Evolutionary conservation across 2,888 invertebrate genomes (phyloP), one percentile per base, ranked within the genome.

Genomic region (Hydrotaea cyrtoneurina): DNA sequence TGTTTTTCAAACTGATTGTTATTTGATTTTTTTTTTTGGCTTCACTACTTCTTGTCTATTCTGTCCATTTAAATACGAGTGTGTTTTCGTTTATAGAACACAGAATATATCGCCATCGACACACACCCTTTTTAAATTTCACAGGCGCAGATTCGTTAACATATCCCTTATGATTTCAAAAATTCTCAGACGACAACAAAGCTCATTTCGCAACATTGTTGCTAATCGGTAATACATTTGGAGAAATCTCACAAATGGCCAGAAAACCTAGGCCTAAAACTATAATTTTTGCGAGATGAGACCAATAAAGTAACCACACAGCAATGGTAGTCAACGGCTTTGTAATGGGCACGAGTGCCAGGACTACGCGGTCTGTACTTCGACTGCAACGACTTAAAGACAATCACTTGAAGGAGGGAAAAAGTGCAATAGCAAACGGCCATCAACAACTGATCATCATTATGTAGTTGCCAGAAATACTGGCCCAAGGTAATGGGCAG

Each of bases 401-500:
- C 39, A 39, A 39, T 19, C n/a, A 46, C 26, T 23, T 31, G 46
- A 31, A 13, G 0, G 46, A 71, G 53, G 43, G 50, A 71, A 23
- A 72, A 57, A 69, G 17, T 73, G 36, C 23, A 55, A 57, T 13
- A 43, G 15, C 43, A 46, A 19, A 46, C n/a, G 31, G 15, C 21
- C 69, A 80, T 75, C 62, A 80, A 46, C 62, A 75, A 59, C 64
- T 71, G 73, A 71, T 80, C 62, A 76, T 75, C 71, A 64, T 64
- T 69, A 62, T 72, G 64, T 50, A 64, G 31, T 31, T 76, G 36
- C 15, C 5, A 55, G 36, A 73, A 73, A n/a, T 15, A 23, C 11
- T 23, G 19, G 57, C 23, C 1, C 19, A 15, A 21, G 31, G 31
- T 4, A 31, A 31, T 4, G 2, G 31, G 31, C 3, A 31, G 31